A percentile compares a stretch with the other conserved stretches of the same genome.
Conservation (phyloP, 1,140 invertebrate species). For the Gryon sp. region DNA sequence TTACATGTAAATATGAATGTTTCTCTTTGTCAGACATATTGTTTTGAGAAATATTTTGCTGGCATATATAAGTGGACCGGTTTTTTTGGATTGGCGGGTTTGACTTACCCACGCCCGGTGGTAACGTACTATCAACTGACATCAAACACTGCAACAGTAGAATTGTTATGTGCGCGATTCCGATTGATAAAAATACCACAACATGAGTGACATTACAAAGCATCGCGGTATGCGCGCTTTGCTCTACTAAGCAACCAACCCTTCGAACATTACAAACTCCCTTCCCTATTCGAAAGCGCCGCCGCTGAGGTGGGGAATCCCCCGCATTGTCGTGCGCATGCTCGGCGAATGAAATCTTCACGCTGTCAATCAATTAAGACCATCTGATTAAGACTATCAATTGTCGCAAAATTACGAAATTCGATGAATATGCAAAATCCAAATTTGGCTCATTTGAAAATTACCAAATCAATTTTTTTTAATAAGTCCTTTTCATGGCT, state of each 20-base stretch:
- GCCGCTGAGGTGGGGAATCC: constrained; percentile 36
- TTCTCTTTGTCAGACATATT: too few relatives aligned
- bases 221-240: constrained; percentile 71
- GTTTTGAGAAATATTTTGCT: too few relatives aligned
- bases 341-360: constrained; percentile 9
- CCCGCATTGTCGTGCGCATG: constrained; percentile 19
- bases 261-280: constrained; percentile 47
- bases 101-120: constrained; percentile 67
- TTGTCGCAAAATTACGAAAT: too few relatives aligned
- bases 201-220: constrained; percentile 68
- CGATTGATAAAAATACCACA: constrained; percentile 59
- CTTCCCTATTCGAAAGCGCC: constrained; percentile 22
- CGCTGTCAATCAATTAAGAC: too few relatives aligned
- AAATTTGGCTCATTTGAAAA: too few relatives aligned
- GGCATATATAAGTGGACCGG: too few relatives aligned
- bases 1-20: too few relatives aligned
- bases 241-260: constrained; percentile 69
- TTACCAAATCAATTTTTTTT: too few relatives aligned
- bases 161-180: constrained; percentile 42
- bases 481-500: too few relatives aligned
- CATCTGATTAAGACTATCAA: too few relatives aligned
- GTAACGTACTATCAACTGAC: constrained; percentile 61
- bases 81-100: too few relatives aligned
- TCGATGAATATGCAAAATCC: too few relatives aligned
- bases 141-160: constrained; percentile 44